Conservation (phyloP, 2,113 vertebrate species). For the Ochotona curzoniae region DNA sequence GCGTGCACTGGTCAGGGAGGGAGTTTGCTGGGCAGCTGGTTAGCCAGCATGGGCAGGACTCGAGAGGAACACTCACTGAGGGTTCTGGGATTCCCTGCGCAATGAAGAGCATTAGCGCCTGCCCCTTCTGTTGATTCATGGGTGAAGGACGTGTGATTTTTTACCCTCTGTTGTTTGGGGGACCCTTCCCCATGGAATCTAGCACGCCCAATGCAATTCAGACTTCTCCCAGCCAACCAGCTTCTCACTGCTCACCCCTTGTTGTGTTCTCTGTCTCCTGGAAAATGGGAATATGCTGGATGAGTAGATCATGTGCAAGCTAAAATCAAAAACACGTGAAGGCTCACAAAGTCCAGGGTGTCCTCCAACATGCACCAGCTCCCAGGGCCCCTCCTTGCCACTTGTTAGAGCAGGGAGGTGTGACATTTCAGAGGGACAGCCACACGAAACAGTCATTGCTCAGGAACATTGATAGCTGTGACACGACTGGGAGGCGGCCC, state of each 20-base stretch:
- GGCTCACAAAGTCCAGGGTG: background rate
- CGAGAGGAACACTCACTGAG: background rate
- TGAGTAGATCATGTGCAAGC: too few species aligned
- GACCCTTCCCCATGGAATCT: background rate
- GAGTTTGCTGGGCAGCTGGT: background rate
- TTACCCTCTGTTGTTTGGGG: background rate
- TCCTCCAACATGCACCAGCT: background rate
- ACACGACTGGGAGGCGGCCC: background rate
- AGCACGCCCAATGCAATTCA: background rate
- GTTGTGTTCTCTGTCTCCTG: background rate
- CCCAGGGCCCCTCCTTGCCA: background rate
- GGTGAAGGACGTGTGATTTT: background rate
- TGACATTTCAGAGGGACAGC: background rate
- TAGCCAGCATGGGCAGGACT: background rate
- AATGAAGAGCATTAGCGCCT: background rate
- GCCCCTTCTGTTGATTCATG: too few species aligned
- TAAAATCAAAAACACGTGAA: background rate
- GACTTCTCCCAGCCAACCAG: background rate
- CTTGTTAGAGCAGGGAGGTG: background rate
- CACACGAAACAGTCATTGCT: background rate
- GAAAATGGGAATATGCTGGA: background rate
- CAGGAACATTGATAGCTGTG: background rate
- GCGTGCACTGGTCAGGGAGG: too few species aligned
- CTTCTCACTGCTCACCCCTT: background rate
- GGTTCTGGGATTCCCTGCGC: rapidly evolving